Conservation (phyloP, 2,797 vertebrate species). For the Gallinago solitaria region DNA sequence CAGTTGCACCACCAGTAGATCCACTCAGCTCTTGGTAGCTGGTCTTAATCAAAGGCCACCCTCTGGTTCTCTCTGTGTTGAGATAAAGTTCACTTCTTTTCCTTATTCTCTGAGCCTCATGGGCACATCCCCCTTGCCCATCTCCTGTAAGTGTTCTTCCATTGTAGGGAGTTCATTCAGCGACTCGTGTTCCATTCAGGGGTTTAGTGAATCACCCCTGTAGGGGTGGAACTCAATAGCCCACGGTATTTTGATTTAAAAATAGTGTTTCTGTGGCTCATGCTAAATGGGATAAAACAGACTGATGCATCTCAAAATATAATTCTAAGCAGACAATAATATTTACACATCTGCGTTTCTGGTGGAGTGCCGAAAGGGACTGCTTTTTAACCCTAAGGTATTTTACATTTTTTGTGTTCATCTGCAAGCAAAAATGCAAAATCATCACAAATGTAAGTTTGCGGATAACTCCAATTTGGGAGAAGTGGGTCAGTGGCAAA, state of each 20-base stretch:
- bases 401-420: neutral
- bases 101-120: neutral
- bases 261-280: neutral
- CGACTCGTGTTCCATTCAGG: accelerated
- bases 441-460: neutral
- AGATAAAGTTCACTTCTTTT: neutral
- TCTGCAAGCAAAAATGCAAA: neutral
- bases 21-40: neutral
- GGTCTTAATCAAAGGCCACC: neutral
- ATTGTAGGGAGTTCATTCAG: neutral
- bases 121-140: neutral
- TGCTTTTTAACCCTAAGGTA: neutral
- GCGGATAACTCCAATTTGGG: neutral
- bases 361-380: neutral
- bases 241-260: neutral
- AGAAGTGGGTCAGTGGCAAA: neutral
- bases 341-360: neutral
- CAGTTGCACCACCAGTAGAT: neutral
- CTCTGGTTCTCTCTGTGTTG: neutral
- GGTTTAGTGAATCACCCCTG: neutral
- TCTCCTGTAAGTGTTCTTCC: neutral
- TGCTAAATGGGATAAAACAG: neutral
- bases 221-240: neutral
- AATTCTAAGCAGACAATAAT: neutral
- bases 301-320: neutral